Evolutionary conservation across 2,888 invertebrate species (phyloP), one percentile per base, ranked within the genome.

Genomic region (Syritta pipiens): DNA sequence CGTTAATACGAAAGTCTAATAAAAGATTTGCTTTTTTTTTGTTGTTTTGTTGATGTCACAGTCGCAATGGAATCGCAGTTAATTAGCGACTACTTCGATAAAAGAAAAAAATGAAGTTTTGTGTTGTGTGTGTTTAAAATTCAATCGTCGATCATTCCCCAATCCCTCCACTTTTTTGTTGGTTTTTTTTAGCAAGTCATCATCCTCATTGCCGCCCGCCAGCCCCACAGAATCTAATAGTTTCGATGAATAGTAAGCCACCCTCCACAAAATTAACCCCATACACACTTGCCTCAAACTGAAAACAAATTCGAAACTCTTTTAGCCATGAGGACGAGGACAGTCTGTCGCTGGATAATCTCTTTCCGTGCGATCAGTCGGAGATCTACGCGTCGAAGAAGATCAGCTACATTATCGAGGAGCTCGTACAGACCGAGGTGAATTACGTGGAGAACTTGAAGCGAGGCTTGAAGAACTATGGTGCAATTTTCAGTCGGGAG

Each of bases 341-440:
- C 26, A 88, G 85, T 1, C 28, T 88, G 1, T 87, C 87, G 10
- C 71, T 87, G 69, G 87, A 87, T 76, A 87, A 87, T 83, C 84
- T 87, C 22, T 88, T 87, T 77, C 87, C 87, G 1, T 88, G 88
- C 83, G 87, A 87, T 83, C 87, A 87, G 69, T 84, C 85, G 3
- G 88, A 88, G 71, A 85, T 87, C 46, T 87, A 87, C 82, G 88
- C 86, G 5, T 86, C 87, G 4, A 86, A 85, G 35, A 87, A 88
- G 82, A 87, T 88, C 10, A 87, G 86, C 35, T 87, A 84, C 49
- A 88, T 88, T n/a, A 86, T 89, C 17, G 88, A 88, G 59, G 89
- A 89, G 67, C 83, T 89, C n/a, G 83, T 88, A 59, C 86, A 88
- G 74, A 89, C 89, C 14, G 89, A 89, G 72, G 86, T 85, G 22